These are phyloP conservation scores for Leucoma salicis DNA, from an alignment of 2,888 invertebrate genomes.

Conservation along the genomic window DNA sequence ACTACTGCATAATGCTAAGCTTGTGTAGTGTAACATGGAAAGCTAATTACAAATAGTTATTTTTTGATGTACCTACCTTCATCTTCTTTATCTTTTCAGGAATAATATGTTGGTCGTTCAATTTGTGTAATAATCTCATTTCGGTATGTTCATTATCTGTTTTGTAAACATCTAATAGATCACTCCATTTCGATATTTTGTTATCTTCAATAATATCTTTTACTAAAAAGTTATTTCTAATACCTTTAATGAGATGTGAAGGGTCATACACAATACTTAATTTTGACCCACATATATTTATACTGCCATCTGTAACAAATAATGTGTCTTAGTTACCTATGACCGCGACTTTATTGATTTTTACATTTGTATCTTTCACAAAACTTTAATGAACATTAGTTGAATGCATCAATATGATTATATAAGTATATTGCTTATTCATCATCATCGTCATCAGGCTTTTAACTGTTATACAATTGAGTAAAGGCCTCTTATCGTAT, in stretches of 20 bases:
- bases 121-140: conserved; percentile 5
- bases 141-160: conserved; percentile 1
- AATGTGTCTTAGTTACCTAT: no score
- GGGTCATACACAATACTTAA: not conserved
- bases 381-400: not conserved
- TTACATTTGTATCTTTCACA: not conserved
- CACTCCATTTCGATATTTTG: not conserved
- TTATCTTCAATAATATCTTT: not conserved
- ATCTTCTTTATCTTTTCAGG: conserved; percentile 12
- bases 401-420: not conserved
- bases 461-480: no score
- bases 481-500: no score
- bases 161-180: conserved; percentile 4
- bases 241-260: not conserved
- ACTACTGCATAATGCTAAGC: no score
- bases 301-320: not conserved
- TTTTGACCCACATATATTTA: not conserved
- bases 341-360: no score
- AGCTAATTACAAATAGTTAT: no score
- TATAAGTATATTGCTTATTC: no score
- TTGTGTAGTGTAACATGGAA: no score
- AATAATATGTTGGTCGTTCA: conserved; percentile 13
- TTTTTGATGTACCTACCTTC: no score
- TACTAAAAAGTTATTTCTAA: not conserved
- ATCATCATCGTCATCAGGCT: no score